These are phyloP conservation scores for Diaprepes abbreviatus DNA, from an alignment of 2,888 invertebrate species.

Conservation along the genomic window DNA sequence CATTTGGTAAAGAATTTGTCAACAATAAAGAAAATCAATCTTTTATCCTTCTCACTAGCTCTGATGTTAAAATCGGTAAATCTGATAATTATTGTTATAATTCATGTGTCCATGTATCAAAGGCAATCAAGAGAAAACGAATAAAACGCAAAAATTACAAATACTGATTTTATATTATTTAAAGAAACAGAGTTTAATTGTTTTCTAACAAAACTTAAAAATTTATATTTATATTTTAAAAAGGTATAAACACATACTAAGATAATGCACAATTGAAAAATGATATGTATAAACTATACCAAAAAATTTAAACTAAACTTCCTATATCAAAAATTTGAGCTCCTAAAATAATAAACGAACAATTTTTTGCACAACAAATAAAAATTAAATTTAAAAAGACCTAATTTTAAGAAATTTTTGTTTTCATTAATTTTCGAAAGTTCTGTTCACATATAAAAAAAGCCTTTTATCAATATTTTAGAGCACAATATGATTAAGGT, in stretches of 20 bases:
- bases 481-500: slow-evolving; percentile 25
- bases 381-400: slow-evolving; percentile 7
- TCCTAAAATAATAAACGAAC: slow-evolving; percentile 14
- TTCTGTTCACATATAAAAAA: slow-evolving; percentile 30
- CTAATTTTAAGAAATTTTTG: slow-evolving; percentile 14
- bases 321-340: slow-evolving; percentile 28
- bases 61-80: no score
- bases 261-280: slow-evolving; percentile 26
- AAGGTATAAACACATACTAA: slow-evolving; percentile 17
- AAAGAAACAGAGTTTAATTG: slow-evolving; percentile 19
- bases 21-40: no score
- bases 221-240: slow-evolving; percentile 15
- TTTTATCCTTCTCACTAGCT: no score
- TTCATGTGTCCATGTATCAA: no score
- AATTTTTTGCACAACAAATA: slow-evolving; percentile 9
- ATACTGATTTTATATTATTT: slow-evolving; percentile 29
- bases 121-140: no score
- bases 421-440: slow-evolving; percentile 26
- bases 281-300: slow-evolving; percentile 34
- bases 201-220: slow-evolving; percentile 23
- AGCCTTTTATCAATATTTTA: slow-evolving; percentile 27
- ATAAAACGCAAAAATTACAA: slow-evolving; percentile 12
- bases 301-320: slow-evolving; percentile 18
- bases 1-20: no score
- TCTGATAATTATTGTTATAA: no score